These are phyloP conservation scores for Patagioenas fasciata DNA, from an alignment of 2,113 vertebrate genomes.

Conservation along the genomic window DNA sequence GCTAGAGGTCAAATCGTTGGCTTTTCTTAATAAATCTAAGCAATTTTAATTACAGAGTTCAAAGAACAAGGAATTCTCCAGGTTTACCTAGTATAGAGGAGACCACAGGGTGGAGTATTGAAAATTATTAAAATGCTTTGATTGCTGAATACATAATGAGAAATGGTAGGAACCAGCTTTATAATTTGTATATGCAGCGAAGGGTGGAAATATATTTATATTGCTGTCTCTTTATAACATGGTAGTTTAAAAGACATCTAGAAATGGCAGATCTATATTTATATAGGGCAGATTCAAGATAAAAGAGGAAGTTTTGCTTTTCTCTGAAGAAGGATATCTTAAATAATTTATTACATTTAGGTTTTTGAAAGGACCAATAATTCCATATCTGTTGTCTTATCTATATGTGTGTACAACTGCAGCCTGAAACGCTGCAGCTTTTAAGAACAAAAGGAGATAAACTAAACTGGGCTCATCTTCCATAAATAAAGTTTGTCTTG, in stretches of 20 bases:
- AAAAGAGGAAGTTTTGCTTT: not conserved
- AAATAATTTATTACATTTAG: not conserved
- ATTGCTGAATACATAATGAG: not conserved
- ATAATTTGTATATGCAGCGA: not conserved
- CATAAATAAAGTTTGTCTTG: not conserved
- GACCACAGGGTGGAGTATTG: not conserved
- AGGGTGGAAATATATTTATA: not conserved
- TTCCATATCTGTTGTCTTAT: not conserved
- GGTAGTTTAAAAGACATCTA: not conserved
- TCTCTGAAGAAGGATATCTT: not conserved
- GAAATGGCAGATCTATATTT: not conserved
- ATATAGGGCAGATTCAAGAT: not conserved
- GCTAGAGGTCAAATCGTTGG: not conserved
- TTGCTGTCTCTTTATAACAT: not conserved
- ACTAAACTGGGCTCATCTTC: not conserved
- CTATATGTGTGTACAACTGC: not conserved
- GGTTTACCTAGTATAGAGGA: not conserved
- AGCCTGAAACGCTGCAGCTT: not conserved
- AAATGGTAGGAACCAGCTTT: not conserved
- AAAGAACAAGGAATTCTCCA: not conserved
- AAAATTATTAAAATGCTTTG: not conserved
- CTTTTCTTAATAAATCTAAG: not conserved
- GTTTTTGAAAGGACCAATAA: not conserved
- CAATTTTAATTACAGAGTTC: not conserved
- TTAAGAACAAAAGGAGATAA: not conserved